Percentiles rank a stretch among this genome's conserved stretches.
These are phyloP conservation scores for Hyperoplus lanceolatus DNA, from an alignment of 2,797 vertebrate species.

Conservation along the genomic window DNA sequence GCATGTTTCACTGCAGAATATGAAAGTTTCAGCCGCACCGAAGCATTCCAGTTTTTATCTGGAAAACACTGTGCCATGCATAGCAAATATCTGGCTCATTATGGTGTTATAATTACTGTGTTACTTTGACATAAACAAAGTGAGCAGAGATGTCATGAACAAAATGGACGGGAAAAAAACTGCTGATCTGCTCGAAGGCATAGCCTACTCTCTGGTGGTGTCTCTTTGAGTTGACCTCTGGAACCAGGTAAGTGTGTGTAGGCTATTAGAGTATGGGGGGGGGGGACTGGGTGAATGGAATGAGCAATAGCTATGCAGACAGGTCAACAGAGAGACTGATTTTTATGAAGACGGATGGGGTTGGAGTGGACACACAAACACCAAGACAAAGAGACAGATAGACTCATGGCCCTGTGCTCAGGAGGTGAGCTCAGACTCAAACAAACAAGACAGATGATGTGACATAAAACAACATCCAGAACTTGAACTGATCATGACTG, in stretches of 20 bases:
- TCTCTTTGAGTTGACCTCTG: conserved; percentile 69
- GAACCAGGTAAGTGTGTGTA: conserved; percentile 66
- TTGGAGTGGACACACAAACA: conserved; percentile 65
- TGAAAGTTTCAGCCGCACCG: conserved; percentile 14
- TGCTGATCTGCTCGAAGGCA: conserved; percentile 65
- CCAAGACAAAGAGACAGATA: conserved; percentile 76
- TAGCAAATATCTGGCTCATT: conserved; percentile 62
- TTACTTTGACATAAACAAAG: conserved; percentile 69
- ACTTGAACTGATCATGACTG: conserved; percentile 45
- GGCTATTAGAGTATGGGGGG: conserved; percentile 3
- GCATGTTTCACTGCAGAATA: conserved; percentile 41
- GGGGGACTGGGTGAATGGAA: conserved; percentile 36
- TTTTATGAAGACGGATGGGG: conserved; percentile 79
- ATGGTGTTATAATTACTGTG: conserved; percentile 71
- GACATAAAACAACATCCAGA: conserved; percentile 46
- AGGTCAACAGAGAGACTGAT: conserved; percentile 69
- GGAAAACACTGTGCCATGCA: conserved; percentile 55
- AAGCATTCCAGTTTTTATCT: conserved; percentile 48
- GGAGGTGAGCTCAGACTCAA: conserved; percentile 59
- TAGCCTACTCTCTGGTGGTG: conserved; percentile 33
- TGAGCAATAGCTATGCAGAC: conserved; percentile 73
- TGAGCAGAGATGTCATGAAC: conserved; percentile 44
- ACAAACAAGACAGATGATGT: conserved; percentile 60
- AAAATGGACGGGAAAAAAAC: conserved; percentile 35
- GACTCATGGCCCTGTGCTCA: conserved; percentile 67